These are phyloP conservation scores for Noctua janthe DNA, from an alignment of 2,888 invertebrate genomes.

Conservation along the genomic window DNA sequence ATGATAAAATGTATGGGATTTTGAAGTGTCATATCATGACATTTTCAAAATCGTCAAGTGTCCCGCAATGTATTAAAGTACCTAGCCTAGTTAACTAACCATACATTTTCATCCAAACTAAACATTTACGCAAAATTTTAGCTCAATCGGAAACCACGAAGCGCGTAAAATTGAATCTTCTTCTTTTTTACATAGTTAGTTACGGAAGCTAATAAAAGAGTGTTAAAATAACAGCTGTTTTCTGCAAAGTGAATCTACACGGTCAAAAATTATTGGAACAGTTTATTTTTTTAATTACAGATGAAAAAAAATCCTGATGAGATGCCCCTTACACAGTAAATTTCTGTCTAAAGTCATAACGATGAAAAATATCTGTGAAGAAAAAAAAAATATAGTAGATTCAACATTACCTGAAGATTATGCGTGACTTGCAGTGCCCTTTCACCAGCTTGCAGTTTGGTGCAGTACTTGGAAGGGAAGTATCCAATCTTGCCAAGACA, in stretches of 20 bases:
- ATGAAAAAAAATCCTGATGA: neutral
- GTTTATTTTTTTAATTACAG: neutral
- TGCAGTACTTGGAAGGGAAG: constrained; percentile 98
- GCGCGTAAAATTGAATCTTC: too few relatives aligned
- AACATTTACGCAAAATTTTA: too few relatives aligned
- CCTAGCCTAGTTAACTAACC: too few relatives aligned
- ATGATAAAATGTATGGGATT: too few relatives aligned
- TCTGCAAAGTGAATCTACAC: neutral
- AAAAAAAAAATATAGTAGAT: neutral
- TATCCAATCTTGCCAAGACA: constrained; percentile 97
- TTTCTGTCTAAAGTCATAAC: neutral
- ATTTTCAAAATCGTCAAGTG: too few relatives aligned
- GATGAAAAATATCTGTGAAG: neutral
- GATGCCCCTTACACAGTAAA: neutral
- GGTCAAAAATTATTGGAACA: neutral
- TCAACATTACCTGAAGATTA: constrained; percentile 83
- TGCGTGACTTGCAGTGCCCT: constrained; percentile 95
- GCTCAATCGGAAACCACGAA: too few relatives aligned
- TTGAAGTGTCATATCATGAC: too few relatives aligned
- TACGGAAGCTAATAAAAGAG: neutral
- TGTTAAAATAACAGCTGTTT: neutral
- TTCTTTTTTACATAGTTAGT: too few relatives aligned
- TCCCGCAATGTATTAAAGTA: too few relatives aligned
- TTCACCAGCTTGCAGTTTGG: constrained; percentile 97
- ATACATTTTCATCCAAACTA: too few relatives aligned